Percentiles rank a stretch among this genome's conserved stretches.
Conservation (phyloP, 2,888 invertebrate species). For the Neoascia interrupta region DNA sequence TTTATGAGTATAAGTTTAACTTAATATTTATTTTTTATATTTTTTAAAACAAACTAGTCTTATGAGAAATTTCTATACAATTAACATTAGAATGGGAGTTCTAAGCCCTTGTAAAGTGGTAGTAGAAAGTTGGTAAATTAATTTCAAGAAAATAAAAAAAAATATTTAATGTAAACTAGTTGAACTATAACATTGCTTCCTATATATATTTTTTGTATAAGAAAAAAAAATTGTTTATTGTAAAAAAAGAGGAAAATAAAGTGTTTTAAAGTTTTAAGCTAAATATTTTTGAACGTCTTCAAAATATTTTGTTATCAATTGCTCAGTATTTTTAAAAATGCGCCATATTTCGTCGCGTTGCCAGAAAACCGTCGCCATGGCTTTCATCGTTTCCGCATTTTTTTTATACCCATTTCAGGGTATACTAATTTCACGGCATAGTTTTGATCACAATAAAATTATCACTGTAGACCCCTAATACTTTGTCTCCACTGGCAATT, state of each 20-base stretch:
- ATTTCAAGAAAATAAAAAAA: neutral
- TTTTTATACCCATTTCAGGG: too few relatives aligned
- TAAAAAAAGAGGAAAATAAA: conserved; percentile 23
- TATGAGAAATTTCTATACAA: neutral
- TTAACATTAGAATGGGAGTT: neutral
- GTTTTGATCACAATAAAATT: too few relatives aligned
- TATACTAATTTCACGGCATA: too few relatives aligned
- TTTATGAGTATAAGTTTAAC: conserved; percentile 30
- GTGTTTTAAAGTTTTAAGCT: conserved; percentile 5
- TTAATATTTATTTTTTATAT: conserved; percentile 62
- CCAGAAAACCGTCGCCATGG: too few relatives aligned
- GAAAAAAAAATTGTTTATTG: conserved; percentile 36
- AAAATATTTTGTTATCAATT: neutral
- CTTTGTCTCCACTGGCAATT: too few relatives aligned
- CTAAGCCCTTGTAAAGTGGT: conserved; percentile 8
- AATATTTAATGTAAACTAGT: conserved; percentile 18
- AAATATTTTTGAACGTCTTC: too few relatives aligned
- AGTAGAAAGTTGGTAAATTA: neutral
- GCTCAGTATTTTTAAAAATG: too few relatives aligned
- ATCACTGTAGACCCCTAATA: too few relatives aligned
- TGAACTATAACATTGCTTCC: conserved; percentile 44
- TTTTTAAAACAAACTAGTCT: conserved; percentile 16
- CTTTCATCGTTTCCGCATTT: too few relatives aligned
- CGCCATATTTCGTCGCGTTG: too few relatives aligned
- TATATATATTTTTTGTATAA: conserved; percentile 50